A percentile compares a stretch with the other conserved stretches of the same genome.
phyloP scores from a whole-genome alignment of 2,888 invertebrate species.

The Mellilla xanthometata region DNA sequence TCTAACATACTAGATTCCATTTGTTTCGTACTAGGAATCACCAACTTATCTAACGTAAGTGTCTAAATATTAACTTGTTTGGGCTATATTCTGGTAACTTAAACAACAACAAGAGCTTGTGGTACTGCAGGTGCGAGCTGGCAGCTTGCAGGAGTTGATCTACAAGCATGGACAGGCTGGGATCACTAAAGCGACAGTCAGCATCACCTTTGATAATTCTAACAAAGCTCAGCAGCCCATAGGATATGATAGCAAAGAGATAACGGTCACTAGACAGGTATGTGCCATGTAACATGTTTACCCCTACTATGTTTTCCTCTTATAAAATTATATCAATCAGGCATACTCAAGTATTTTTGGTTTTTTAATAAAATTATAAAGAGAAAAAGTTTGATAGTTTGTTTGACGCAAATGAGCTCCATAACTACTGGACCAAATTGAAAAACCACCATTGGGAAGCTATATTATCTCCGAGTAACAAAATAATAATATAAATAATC shows the following conservation, averaged over 20 bases:
- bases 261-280: constrained; percentile 96
- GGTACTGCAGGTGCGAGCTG: constrained; percentile 90
- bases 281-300: too few species aligned
- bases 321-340: too few species aligned
- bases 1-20: constrained; percentile 98
- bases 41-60: constrained; percentile 93
- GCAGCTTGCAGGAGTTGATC: constrained; percentile 96
- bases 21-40: constrained; percentile 98
- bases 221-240: constrained; percentile 92
- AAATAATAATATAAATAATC: too few species aligned
- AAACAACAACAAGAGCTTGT: background rate
- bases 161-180: constrained; percentile 99
- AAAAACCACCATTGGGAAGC: too few species aligned
- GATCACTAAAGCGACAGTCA: constrained; percentile 96
- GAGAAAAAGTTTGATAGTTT: too few species aligned
- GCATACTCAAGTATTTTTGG: too few species aligned
- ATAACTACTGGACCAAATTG: too few species aligned
- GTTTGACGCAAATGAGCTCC: too few species aligned
- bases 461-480: too few species aligned
- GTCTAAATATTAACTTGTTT: background rate
- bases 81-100: too few species aligned
- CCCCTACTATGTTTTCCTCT: too few species aligned
- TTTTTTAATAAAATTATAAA: too few species aligned
- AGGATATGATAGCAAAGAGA: constrained; percentile 96
- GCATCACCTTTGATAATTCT: constrained; percentile 96